phyloP scores from a whole-genome alignment of 1,140 invertebrate species.

The Episyrphus balteatus region DNA sequence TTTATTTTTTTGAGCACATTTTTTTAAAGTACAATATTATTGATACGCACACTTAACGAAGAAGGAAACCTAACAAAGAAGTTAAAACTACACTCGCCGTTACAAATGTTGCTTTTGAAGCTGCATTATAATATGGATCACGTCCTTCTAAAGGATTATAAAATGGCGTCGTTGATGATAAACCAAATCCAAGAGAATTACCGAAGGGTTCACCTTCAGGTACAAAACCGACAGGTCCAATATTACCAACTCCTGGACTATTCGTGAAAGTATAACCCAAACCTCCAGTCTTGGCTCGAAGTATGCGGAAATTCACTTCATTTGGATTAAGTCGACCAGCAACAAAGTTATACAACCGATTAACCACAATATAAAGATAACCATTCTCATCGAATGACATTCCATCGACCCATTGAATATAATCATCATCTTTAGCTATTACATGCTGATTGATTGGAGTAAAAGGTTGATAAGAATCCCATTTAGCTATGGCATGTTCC shows the following conservation, averaged over 20 bases:
- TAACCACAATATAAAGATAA: slow-evolving; percentile 51
- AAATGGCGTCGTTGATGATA: slow-evolving; percentile 8
- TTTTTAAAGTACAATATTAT: too few relatives aligned
- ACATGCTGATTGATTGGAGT: slow-evolving; percentile 40
- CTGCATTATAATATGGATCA: not conserved
- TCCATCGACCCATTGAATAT: slow-evolving; percentile 60
- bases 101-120: not conserved
- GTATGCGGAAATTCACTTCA: slow-evolving; percentile 48
- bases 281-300: slow-evolving; percentile 41
- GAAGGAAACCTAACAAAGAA: too few relatives aligned
- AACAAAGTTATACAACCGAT: slow-evolving; percentile 51
- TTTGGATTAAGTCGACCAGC: slow-evolving; percentile 41
- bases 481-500: slow-evolving; percentile 51
- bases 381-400: slow-evolving; percentile 56
- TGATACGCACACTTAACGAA: too few relatives aligned
- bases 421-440: slow-evolving; percentile 49
- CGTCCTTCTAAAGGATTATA: slow-evolving; percentile 1
- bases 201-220: not conserved
- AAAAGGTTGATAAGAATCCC: slow-evolving; percentile 43
- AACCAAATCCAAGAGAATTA: slow-evolving; percentile 1
- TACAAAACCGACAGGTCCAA: not conserved
- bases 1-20: too few relatives aligned
- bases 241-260: slow-evolving; percentile 1
- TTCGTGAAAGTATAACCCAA: slow-evolving; percentile 51
- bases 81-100: too few relatives aligned